These are phyloP conservation scores for Gibbula magus DNA, from an alignment of 2,888 invertebrate genomes.

Conservation along the genomic window DNA sequence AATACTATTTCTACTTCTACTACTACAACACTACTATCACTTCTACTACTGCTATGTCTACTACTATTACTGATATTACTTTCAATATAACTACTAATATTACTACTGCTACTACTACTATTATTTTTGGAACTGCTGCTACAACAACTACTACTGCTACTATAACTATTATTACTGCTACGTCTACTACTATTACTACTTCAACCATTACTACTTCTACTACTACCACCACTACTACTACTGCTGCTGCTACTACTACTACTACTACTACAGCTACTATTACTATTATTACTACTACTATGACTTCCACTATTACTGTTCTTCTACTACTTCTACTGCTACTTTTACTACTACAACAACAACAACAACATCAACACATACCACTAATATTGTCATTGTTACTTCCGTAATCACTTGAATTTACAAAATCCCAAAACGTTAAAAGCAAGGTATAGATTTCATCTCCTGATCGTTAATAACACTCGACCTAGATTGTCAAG, in stretches of 20 bases:
- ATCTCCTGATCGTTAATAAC: too few relatives aligned
- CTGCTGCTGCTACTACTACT: slow-evolving; percentile 28
- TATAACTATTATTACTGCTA: slow-evolving; percentile 27
- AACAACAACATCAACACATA: too few relatives aligned
- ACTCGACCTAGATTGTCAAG: too few relatives aligned
- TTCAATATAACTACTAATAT: too few relatives aligned
- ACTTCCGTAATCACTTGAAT: not conserved
- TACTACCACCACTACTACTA: slow-evolving; percentile 32
- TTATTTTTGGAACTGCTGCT: not conserved
- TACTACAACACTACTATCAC: slow-evolving; percentile 28
- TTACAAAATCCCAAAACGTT: too few relatives aligned
- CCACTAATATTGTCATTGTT: not conserved
- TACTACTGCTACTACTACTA: too few relatives aligned
- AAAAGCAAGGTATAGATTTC: too few relatives aligned
- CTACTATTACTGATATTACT: too few relatives aligned
- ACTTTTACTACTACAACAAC: not conserved
- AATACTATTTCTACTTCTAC: too few relatives aligned
- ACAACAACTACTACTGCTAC: not conserved
- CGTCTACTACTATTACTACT: slow-evolving; percentile 29
- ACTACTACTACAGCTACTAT: slow-evolving; percentile 25
- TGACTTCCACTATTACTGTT: slow-evolving; percentile 21
- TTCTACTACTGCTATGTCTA: not conserved
- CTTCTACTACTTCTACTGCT: not conserved
- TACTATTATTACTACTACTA: slow-evolving; percentile 27
- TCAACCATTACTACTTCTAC: slow-evolving; percentile 25